A percentile compares a stretch with the other conserved stretches of the same genome.
These are phyloP conservation scores for Macroteleia sp. DNA, from an alignment of 2,888 invertebrate genomes.

Conservation along the genomic window DNA sequence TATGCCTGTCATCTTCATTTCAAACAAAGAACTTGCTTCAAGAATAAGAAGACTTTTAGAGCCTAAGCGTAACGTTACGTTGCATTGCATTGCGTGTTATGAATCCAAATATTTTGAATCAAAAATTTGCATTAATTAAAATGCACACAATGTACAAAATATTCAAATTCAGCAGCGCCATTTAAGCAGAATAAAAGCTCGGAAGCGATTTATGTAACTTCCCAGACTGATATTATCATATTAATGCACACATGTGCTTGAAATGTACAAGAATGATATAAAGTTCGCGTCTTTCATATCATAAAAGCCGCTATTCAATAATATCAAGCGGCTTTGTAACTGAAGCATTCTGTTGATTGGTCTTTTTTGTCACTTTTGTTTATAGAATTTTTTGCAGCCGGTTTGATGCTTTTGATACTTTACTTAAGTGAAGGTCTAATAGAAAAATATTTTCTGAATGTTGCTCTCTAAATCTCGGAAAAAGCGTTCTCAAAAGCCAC, in stretches of 20 bases:
- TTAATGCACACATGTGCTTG: constrained; percentile 41
- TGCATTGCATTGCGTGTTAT: constrained; percentile 2
- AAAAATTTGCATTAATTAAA: constrained; percentile 38
- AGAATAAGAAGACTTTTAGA: too few relatives aligned
- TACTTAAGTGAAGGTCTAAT: constrained; percentile 3
- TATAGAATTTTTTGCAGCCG: constrained; percentile 1
- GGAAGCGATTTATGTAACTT: constrained; percentile 48
- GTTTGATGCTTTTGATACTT: constrained; percentile 24
- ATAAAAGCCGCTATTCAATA: constrained; percentile 48
- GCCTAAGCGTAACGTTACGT: too few relatives aligned
- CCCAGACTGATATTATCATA: constrained; percentile 49
- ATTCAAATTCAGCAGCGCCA: constrained; percentile 27
- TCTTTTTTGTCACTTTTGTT: constrained; percentile 28
- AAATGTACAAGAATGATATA: constrained; percentile 32
- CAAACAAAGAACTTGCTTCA: background rate
- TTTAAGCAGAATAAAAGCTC: constrained; percentile 32
- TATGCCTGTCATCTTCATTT: constrained; percentile 16
- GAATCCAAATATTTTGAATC: constrained; percentile 22
- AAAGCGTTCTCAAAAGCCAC: constrained; percentile 9
- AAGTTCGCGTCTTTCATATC: constrained; percentile 25
- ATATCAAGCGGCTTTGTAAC: constrained; percentile 37
- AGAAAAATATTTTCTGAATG: constrained; percentile 10
- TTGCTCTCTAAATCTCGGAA: background rate
- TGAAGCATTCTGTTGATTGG: constrained; percentile 29
- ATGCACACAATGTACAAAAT: constrained; percentile 21